Conservation (phyloP, 2,797 vertebrate species). For the Otolemur crassicaudatus region DNA sequence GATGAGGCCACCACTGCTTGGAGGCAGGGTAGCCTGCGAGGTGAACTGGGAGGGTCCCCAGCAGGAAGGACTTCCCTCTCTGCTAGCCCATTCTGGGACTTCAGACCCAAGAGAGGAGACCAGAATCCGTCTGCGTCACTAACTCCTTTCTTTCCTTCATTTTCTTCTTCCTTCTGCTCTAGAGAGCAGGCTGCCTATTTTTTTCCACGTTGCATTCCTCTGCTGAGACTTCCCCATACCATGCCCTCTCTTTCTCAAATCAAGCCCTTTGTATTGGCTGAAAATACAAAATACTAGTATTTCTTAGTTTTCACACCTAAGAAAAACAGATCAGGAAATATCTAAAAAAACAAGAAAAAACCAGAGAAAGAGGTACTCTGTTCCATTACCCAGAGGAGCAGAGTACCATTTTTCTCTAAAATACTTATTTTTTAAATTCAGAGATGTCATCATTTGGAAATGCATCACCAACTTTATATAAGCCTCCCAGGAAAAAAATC, state of each 20-base stretch:
- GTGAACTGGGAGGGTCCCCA: neutral
- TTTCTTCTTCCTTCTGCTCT: neutral
- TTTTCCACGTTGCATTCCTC: neutral
- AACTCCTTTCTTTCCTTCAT: neutral
- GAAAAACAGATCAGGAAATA: neutral
- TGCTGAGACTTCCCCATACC: neutral
- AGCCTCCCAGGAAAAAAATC: neutral
- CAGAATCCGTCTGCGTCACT: neutral
- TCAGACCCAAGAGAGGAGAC: neutral
- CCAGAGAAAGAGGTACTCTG: too few species aligned
- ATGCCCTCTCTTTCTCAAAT: neutral
- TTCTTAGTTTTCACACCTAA: neutral
- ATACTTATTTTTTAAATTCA: neutral
- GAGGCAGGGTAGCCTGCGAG: neutral
- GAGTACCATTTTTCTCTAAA: neutral
- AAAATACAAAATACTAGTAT: neutral
- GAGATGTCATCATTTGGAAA: neutral
- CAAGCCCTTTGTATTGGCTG: neutral
- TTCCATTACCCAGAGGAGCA: neutral
- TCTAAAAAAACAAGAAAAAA: neutral
- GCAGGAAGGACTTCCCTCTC: neutral
- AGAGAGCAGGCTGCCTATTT: neutral
- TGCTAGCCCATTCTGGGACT: neutral
- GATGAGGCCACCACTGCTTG: neutral
- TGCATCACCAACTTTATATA: neutral